Evolutionary conservation across 2,888 invertebrate genomes (phyloP).

Genomic region (Myopa testacea): DNA sequence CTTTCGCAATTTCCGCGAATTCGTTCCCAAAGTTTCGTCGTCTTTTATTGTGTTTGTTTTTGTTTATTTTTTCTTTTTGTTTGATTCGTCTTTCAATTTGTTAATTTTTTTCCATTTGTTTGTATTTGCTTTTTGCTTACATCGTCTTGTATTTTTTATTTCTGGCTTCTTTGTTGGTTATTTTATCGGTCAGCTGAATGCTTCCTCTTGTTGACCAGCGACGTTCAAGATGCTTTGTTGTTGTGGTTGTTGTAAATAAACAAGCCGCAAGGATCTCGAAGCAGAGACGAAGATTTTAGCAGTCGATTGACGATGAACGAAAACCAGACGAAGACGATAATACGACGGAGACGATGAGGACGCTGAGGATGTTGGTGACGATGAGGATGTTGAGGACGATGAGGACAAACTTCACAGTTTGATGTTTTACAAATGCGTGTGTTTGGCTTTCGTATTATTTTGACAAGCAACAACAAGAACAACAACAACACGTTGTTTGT

Average conservation of each 20-base stretch:
- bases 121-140: slow-evolving; percentile 27
- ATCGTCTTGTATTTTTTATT: slow-evolving; percentile 2
- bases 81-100: not conserved
- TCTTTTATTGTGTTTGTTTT: not conserved
- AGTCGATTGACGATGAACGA: not conserved
- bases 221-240: not conserved
- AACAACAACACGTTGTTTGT: not conserved
- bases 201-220: not conserved
- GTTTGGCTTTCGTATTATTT: slow-evolving; percentile 31
- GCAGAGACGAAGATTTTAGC: no score
- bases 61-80: not conserved
- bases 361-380: not conserved
- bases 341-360: not conserved
- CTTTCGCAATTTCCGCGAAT: not conserved
- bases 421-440: slow-evolving; percentile 28
- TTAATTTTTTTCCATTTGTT: slow-evolving; percentile 5
- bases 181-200: not conserved
- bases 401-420: not conserved
- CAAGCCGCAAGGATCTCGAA: not conserved
- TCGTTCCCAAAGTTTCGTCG: no score
- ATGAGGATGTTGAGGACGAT: not conserved
- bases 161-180: not conserved
- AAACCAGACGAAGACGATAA: no score
- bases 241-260: slow-evolving; percentile 8
- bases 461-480: slow-evolving; percentile 29